These are phyloP conservation scores for Daboia siamensis DNA, from an alignment of 2,113 vertebrate species.

Conservation along the genomic window DNA sequence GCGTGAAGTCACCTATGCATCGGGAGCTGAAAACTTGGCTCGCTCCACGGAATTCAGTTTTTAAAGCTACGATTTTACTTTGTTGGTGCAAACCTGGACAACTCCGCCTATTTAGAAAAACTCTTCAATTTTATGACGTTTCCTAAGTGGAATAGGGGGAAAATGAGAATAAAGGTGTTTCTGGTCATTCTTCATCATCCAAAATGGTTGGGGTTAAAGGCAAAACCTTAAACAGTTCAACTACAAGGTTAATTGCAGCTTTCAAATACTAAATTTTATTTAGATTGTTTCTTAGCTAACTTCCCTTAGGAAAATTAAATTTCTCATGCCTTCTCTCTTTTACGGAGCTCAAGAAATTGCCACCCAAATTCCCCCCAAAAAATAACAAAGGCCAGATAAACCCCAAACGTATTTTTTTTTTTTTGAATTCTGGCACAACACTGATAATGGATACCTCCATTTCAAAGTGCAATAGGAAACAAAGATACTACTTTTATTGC, in stretches of 20 bases:
- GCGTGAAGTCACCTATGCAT: background rate
- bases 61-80: background rate
- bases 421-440: background rate
- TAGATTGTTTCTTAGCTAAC: background rate
- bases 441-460: background rate
- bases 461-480: constrained; percentile 28
- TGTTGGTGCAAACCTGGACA: background rate
- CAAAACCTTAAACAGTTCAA: background rate
- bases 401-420: background rate
- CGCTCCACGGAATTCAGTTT: background rate
- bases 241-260: background rate
- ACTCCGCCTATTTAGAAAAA: background rate
- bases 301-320: background rate
- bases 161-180: background rate
- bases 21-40: background rate
- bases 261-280: background rate
- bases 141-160: background rate
- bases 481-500: background rate
- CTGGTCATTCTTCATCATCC: background rate
- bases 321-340: background rate
- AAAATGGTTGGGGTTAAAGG: background rate
- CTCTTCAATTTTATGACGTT: background rate
- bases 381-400: background rate
- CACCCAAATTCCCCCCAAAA: too few species aligned
- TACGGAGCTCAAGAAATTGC: background rate